phyloP scores from a whole-genome alignment of 2,797 vertebrate species.

The Jordanella pulchra region DNA sequence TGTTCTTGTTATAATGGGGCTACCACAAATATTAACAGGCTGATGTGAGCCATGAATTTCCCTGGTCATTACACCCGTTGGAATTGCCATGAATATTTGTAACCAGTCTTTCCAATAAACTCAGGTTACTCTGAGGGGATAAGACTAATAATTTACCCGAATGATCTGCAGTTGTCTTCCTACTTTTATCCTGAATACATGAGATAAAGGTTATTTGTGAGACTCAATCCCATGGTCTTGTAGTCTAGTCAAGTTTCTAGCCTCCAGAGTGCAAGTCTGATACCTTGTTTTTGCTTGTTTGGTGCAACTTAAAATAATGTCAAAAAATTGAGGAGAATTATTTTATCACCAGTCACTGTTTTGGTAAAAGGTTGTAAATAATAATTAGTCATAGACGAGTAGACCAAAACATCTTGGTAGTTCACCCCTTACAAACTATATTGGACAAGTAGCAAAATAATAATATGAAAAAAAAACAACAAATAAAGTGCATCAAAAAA shows the following conservation, averaged over 20 bases:
- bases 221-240: not conserved
- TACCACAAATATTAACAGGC: too few relatives aligned
- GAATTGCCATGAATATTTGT: too few relatives aligned
- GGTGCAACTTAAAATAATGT: not conserved
- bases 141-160: too few relatives aligned
- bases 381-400: conserved; percentile 15
- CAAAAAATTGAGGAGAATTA: not conserved
- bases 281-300: not conserved
- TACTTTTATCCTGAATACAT: too few relatives aligned
- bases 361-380: conserved; percentile 28
- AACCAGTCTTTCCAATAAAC: too few relatives aligned
- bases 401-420: conserved; percentile 27
- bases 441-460: conserved; percentile 13
- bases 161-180: too few relatives aligned
- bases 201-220: not conserved
- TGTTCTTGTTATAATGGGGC: too few relatives aligned
- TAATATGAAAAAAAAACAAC: conserved; percentile 42
- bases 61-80: too few relatives aligned
- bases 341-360: conserved; percentile 27
- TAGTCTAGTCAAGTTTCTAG: not conserved
- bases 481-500: conserved; percentile 19
- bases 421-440: conserved; percentile 15
- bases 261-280: not conserved
- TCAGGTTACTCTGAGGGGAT: too few relatives aligned
- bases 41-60: too few relatives aligned